These are phyloP conservation scores for Adelosebastes latens DNA, from an alignment of 2,797 vertebrate genomes.

Conservation along the genomic window DNA sequence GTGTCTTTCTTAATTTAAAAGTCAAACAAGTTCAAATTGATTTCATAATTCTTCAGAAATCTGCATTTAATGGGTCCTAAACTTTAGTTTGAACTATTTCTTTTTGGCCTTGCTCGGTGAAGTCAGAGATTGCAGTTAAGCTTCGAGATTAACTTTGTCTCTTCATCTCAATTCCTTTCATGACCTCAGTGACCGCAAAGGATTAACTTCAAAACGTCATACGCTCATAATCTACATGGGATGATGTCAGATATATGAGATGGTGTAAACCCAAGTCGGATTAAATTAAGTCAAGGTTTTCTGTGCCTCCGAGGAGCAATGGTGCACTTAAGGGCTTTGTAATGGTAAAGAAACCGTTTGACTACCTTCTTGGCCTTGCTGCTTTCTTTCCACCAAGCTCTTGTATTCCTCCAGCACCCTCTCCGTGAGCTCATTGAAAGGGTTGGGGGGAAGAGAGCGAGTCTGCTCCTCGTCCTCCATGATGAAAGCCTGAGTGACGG, in stretches of 20 bases:
- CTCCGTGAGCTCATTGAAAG: constrained; percentile 91
- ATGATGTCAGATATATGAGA: constrained; percentile 5
- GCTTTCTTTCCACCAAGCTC: constrained; percentile 87
- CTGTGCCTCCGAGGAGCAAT: neutral
- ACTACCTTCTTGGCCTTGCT: constrained; percentile 88
- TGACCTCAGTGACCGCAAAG: constrained; percentile 4
- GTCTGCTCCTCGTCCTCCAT: constrained; percentile 90
- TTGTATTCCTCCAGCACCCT: constrained; percentile 91
- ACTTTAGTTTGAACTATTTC: neutral
- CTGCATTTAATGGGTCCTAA: neutral
- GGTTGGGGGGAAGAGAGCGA: constrained; percentile 92
- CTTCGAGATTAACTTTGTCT: neutral
- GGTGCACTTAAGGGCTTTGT: neutral
- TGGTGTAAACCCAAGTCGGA: neutral
- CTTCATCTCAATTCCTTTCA: constrained; percentile 11
- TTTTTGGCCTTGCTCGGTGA: neutral
- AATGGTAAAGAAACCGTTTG: neutral
- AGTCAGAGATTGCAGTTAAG: neutral
- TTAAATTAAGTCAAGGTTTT: neutral
- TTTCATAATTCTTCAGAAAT: neutral
- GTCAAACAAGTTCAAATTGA: neutral
- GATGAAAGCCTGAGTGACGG: constrained; percentile 85
- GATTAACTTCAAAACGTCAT: constrained; percentile 14
- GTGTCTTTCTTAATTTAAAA: neutral
- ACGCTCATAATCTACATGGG: constrained; percentile 4